phyloP scores from a whole-genome alignment of 2,888 invertebrate species.

The Colostygia pectinataria region DNA sequence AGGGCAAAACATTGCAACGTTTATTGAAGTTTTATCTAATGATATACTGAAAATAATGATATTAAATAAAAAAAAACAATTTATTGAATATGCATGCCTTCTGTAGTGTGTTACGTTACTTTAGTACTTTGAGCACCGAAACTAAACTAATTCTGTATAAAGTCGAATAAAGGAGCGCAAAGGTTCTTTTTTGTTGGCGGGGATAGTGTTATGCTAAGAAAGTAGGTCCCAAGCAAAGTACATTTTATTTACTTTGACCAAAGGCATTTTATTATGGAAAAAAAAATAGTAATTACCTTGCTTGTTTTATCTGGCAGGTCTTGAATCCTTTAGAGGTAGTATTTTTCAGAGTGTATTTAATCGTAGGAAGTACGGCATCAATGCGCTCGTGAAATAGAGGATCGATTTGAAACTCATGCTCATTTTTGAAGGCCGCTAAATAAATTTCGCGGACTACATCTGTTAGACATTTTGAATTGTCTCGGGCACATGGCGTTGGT shows the following conservation, averaged over 20 bases:
- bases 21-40: conserved; percentile 1
- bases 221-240: too few species aligned
- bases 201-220: too few species aligned
- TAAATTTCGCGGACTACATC: neutral
- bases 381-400: conserved; percentile 38
- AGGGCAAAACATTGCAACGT: conserved; percentile 20
- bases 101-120: too few species aligned
- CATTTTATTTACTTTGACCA: too few species aligned
- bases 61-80: too few species aligned
- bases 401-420: conserved; percentile 27
- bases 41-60: conserved; percentile 10
- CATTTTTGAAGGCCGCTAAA: neutral
- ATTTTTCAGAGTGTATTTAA: conserved; percentile 28
- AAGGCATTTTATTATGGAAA: too few species aligned
- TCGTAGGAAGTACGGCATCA: conserved; percentile 18
- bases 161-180: too few species aligned
- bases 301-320: conserved; percentile 25
- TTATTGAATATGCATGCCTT: too few species aligned
- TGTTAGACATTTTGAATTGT: conserved; percentile 2
- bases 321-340: conserved; percentile 31
- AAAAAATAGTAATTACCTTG: conserved; percentile 19
- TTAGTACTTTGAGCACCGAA: too few species aligned
- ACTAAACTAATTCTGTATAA: too few species aligned
- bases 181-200: too few species aligned
- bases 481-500: neutral